phyloP scores from a whole-genome alignment of 2,888 invertebrate species.

The Ormyrus rosae region DNA sequence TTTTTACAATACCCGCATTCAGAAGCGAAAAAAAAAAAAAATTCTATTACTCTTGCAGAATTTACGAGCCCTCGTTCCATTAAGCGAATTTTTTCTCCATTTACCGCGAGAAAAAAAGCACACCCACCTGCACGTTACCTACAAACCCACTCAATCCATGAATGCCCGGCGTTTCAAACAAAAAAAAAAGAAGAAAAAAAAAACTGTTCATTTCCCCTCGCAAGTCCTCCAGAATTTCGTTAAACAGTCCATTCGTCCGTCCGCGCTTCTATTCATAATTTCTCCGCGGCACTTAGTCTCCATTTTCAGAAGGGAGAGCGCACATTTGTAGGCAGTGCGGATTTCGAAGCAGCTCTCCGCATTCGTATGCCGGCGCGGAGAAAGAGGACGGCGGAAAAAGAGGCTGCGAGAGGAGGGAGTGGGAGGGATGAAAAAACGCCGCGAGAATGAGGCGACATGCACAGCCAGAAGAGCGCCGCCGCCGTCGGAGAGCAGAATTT shows the following conservation, averaged over 20 bases:
- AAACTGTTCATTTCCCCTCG: no score
- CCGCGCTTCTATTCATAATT: constrained; percentile 24
- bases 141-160: no score
- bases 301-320: constrained; percentile 25
- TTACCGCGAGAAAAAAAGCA: no score
- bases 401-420: neutral
- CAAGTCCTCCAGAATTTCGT: neutral
- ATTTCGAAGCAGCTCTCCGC: constrained; percentile 51
- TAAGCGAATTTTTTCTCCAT: no score
- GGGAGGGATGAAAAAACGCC: neutral
- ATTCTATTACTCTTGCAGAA: no score
- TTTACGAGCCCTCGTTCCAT: no score
- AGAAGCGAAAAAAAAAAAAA: no score
- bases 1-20: no score
- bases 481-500: constrained; percentile 20
- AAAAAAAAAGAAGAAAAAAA: no score
- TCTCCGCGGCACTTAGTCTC: constrained; percentile 21
- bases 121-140: no score
- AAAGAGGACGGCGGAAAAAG: no score
- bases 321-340: constrained; percentile 59
- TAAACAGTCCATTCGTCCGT: constrained; percentile 6
- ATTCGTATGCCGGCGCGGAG: constrained; percentile 37
- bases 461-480: neutral
- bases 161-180: no score
- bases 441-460: neutral